Evolutionary conservation across 2,888 invertebrate genomes (phyloP), one percentile per base, ranked within the genome.

Genomic region (Amiota minor): DNA sequence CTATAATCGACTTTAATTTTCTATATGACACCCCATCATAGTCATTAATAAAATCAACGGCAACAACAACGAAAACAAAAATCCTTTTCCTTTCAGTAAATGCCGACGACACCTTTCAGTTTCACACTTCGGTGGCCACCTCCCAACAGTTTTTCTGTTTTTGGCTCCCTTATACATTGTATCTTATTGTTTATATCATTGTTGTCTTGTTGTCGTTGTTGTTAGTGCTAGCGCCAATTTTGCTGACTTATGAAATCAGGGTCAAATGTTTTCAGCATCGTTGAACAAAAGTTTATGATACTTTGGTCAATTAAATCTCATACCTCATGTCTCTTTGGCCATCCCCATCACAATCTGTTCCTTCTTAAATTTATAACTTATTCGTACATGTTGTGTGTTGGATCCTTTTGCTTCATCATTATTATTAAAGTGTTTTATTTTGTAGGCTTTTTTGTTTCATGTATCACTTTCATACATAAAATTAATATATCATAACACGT

Each of bases 291-390:
- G 81, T 87, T 88, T 87, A 88, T 86, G 87, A 87, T 88, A 81
- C 87, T 84, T 83, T 84, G 86, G 88, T 89, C 88, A 89, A 88
- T 89, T 89, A 88, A 89, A 88, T 88, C 87, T 86, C 86, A 81
- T 82, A 76, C 72, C 65, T 35, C 6, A 35, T 35, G 35, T 6
- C 35, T 35, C 35, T 35, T 35, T 35, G 35, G 6, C 6, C 35
- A 35, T 35, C 6, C 2, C 35, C 35, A 2, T 35, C 35, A 1
- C 23, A 23, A 35, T 35, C 35, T 35, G 35, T 35, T 35, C 35
- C 35, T 35, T 35, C 6, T 6, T 35, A 8, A 6, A 35, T 35
- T 35, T 35, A 35, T 35, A 35, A 6, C 35, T 35, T 8, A 35
- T 35, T 35, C 35, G 6, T 35, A 6, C 35, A 23, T 18, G 20